A percentile compares a stretch with the other conserved stretches of the same genome.
phyloP scores from a whole-genome alignment of 2,113 vertebrate genomes.

The Microtus montanus region DNA sequence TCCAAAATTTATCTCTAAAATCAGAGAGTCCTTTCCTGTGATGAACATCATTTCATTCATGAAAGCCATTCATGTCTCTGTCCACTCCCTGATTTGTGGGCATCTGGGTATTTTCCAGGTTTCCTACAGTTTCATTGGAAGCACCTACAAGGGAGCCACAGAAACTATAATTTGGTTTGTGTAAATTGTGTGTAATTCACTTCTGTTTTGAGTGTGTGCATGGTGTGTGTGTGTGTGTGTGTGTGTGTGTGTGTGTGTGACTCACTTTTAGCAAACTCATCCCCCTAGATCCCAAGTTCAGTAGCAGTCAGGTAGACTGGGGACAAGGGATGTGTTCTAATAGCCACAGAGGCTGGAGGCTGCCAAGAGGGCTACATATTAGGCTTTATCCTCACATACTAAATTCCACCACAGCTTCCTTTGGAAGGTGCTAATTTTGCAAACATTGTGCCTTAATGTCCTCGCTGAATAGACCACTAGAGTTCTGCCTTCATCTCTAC shows the following conservation, averaged over 20 bases:
- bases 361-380: background rate
- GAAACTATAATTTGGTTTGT: background rate
- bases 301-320: too few relatives aligned
- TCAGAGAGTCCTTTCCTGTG: background rate
- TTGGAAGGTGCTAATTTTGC: background rate
- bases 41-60: background rate
- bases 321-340: background rate
- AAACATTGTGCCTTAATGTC: background rate
- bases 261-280: conserved; percentile 1
- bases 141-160: background rate
- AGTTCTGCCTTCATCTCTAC: background rate
- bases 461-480: background rate
- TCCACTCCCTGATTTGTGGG: background rate
- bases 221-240: background rate
- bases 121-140: conserved; percentile 8
- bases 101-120: background rate
- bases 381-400: background rate
- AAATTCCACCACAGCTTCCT: background rate
- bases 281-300: background rate
- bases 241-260: background rate
- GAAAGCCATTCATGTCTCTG: background rate
- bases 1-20: background rate
- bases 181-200: background rate
- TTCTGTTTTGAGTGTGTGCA: background rate
- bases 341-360: background rate